Conservation (phyloP, 35 echinoderm and acorn worm species). For the Lytechinus pictus region DNA sequence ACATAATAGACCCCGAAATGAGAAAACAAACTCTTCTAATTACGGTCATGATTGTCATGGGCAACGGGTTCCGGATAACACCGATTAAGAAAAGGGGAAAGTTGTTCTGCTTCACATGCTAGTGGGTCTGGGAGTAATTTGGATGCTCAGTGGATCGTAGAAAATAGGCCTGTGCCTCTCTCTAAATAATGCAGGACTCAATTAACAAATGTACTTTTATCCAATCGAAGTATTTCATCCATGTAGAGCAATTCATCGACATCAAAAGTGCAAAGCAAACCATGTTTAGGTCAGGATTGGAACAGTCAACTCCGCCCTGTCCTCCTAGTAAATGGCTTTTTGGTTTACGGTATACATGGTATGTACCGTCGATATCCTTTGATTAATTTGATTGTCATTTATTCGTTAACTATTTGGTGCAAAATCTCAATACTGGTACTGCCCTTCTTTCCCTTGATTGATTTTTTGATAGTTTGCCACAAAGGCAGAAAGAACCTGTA, state of each 20-base stretch:
- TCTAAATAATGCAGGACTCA: neutral
- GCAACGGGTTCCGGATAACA: neutral
- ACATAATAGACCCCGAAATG: neutral
- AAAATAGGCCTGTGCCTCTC: neutral
- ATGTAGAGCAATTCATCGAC: neutral
- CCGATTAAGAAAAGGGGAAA: neutral
- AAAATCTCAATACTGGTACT: no score
- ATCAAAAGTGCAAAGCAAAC: neutral
- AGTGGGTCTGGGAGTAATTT: neutral
- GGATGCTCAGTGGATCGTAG: neutral
- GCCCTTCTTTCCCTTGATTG: no score
- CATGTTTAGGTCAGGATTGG: no score
- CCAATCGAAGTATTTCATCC: neutral
- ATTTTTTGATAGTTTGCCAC: no score
- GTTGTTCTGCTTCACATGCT: neutral
- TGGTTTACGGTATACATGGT: no score
- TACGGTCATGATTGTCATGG: neutral
- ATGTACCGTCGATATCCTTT: no score
- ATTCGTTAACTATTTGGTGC: no score
- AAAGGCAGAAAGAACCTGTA: no score
- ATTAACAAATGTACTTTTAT: conserved; percentile 15
- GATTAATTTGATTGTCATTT: no score
- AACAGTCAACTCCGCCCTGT: no score
- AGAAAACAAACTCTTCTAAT: neutral
- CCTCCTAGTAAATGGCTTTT: no score